Conservation (phyloP, 2,113 vertebrate genomes). For the Charadrius vociferus region DNA sequence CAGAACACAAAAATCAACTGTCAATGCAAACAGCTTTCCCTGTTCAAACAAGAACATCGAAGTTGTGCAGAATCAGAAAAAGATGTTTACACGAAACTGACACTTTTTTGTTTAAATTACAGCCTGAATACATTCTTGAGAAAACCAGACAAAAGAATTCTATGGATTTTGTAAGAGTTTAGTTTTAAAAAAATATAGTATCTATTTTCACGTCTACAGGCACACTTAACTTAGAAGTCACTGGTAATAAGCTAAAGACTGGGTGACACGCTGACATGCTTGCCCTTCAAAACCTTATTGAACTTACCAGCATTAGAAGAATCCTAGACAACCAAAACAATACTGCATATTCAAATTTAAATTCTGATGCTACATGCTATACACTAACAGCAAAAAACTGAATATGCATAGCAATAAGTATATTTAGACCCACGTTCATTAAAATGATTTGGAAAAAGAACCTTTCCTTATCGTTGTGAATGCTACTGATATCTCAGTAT, state of each 20-base stretch:
- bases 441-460: not conserved
- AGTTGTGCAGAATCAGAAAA: not conserved
- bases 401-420: not conserved
- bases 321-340: not conserved
- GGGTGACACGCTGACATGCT: not conserved
- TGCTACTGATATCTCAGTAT: not conserved
- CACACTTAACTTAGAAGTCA: not conserved
- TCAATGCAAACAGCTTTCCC: not conserved
- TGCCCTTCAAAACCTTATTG: not conserved
- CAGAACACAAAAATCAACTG: not conserved
- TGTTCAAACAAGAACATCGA: not conserved
- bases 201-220: not conserved
- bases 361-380: not conserved
- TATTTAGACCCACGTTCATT: not conserved
- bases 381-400: not conserved
- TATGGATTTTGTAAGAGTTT: not conserved
- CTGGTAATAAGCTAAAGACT: not conserved
- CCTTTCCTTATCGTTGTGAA: not conserved
- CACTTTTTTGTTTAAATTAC: not conserved
- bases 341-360: not conserved
- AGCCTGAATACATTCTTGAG: not conserved
- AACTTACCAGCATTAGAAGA: not conserved
- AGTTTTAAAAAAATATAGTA: no score
- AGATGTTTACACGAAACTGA: not conserved
- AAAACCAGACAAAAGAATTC: not conserved